Base-by-base conservation (phyloP, 2,113 vertebrate genomes). In the Podarcis raffonei region DNA sequence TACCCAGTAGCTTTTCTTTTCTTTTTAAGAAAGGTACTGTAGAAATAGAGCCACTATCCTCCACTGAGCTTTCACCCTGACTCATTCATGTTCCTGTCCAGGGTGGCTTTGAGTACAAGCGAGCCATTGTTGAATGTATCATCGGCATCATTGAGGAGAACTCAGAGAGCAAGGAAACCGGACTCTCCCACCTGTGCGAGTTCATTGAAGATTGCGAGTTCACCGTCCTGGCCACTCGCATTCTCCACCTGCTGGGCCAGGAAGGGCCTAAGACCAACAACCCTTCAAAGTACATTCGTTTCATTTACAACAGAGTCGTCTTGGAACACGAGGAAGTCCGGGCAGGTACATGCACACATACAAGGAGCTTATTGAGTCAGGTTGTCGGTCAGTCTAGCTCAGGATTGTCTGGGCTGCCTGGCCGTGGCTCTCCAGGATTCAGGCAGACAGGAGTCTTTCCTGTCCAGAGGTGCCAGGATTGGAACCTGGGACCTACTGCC, bases 121-220 rank as follows among this genome's bases (percentile, higher is more conserved):
- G 97, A 3, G 97, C 97, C 88, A 98, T 98, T 0, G 97, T 98
- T 84, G 97, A 98, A 91, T 98, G 97, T 90, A 98, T 98, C 93
- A 97, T 98, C 92, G 95, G 97, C 93, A 98, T 98, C 93, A 97
- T 98, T 13, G 97, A 98, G 89, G 97, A 98, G 92, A 98, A 97
- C 93, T 94, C 97, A 0, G 97, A 98, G 92, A 98, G 97, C 95
- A 98, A 98, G 91, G 97, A 98, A 89, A 96, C 97, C 0, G 97
- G 97, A 22, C 94, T 98, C 78, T 97, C 97, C 5, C 97, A 98
- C 92, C 95, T 98, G 22, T 98, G 97, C 0, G 97, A 98, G 78
- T 98, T 98, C 94, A 98, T 97, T 0, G 97, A 98, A 90, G 97
- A 98, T 92, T 98, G 97, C 0, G 97, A 98, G 91, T 98, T 98